These are phyloP conservation scores for Rhodophaea formosa DNA, from an alignment of 2,888 invertebrate species.

Conservation along the genomic window DNA sequence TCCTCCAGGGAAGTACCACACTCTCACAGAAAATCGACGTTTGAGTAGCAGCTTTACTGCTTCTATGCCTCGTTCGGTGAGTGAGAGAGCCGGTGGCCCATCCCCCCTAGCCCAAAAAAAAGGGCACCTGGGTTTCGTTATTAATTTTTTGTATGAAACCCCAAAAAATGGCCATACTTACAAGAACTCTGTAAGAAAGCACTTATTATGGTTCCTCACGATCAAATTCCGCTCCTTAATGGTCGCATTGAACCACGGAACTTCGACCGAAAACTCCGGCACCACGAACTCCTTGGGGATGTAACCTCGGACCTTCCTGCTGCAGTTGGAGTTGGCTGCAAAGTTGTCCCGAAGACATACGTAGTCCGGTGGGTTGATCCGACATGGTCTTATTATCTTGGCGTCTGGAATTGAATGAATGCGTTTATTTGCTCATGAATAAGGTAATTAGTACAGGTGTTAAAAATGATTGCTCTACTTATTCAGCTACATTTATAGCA, in stretches of 20 bases:
- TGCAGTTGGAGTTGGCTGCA: constrained; percentile 51
- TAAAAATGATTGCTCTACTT: no score
- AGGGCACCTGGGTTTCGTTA: no score
- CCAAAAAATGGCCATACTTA: constrained; percentile 43
- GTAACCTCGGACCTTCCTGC: constrained; percentile 33
- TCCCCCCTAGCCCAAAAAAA: no score
- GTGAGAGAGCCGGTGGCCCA: no score
- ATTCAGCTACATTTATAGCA: no score
- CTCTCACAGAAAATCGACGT: no score
- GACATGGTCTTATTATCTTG: constrained; percentile 47
- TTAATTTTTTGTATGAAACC: no score
- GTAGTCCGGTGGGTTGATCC: constrained; percentile 27
- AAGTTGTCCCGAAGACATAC: constrained; percentile 52
- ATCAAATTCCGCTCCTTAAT: constrained; percentile 49
- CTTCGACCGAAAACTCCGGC: constrained; percentile 39
- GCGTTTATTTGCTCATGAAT: no score
- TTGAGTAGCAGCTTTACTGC: no score
- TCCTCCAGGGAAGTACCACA: no score
- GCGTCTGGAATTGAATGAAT: neutral
- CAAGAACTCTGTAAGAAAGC: constrained; percentile 58
- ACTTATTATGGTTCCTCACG: constrained; percentile 52
- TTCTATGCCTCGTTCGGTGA: no score
- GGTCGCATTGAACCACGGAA: constrained; percentile 58
- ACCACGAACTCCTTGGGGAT: constrained; percentile 39
- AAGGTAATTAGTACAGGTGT: no score